These are phyloP conservation scores for Drosophila emarginata DNA, from an alignment of 2,888 invertebrate species.

Conservation along the genomic window DNA sequence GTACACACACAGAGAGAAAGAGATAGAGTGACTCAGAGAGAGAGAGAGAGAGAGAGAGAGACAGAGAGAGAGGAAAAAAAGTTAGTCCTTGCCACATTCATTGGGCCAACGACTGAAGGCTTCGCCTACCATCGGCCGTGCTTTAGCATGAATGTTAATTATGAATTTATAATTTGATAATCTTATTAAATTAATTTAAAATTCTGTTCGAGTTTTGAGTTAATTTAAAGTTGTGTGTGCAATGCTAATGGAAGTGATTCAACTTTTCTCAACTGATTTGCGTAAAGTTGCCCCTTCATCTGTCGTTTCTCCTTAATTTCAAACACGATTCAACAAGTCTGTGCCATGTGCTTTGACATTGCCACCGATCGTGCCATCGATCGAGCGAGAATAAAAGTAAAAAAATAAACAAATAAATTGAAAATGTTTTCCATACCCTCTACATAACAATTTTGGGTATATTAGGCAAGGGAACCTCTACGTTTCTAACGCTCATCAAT, in stretches of 20 bases:
- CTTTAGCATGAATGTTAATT: constrained; percentile 68
- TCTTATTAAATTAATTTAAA: constrained; percentile 77
- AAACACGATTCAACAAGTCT: constrained; percentile 42
- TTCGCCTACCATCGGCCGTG: not conserved
- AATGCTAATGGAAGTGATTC: constrained; percentile 28
- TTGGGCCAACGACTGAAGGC: not conserved
- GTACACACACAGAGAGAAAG: not conserved
- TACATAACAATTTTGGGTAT: not conserved
- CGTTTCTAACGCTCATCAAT: too few relatives aligned
- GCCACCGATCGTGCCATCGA: constrained; percentile 23
- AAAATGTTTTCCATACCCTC: constrained; percentile 5
- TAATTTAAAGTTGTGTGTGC: constrained; percentile 67
- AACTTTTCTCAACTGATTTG: constrained; percentile 9
- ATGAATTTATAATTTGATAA: constrained; percentile 77
- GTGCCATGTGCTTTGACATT: constrained; percentile 60
- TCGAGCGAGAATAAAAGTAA: constrained; percentile 14
- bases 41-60: not conserved
- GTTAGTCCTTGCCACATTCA: constrained; percentile 8
- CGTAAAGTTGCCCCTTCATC: constrained; percentile 8
- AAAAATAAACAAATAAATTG: constrained; percentile 21
- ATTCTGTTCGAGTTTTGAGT: constrained; percentile 70
- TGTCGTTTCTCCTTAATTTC: constrained; percentile 19
- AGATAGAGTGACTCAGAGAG: too few relatives aligned
- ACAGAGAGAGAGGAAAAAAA: not conserved
- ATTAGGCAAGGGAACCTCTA: not conserved